Base-by-base conservation (phyloP, 2,888 invertebrate species). In the Sarcophaga subvicina region DNA sequence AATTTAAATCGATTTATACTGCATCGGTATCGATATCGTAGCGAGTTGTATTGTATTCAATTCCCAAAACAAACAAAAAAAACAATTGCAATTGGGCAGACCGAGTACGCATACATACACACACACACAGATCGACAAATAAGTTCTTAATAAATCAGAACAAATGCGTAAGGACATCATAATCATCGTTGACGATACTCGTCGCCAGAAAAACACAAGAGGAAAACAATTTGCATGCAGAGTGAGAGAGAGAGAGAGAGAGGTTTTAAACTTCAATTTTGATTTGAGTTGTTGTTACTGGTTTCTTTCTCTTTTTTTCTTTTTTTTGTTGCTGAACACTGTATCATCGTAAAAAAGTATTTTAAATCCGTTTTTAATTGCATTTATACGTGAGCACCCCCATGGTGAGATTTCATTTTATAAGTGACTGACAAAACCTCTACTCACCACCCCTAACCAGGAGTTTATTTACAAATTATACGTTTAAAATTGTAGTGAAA, bases 331-430 rank as follows among this genome's bases (percentile, higher is more conserved):
- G 76, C 37, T 64, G 64, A 70, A 75, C 80, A 80, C 60, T 47
- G 37, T 37, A 37, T 37, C 37, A 37, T 37, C 37, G 37, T 37
- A 37, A 37, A 37, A 14, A 80, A 84, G 78, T 72, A 80, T 80
- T 83, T 88, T 73, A 83, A 86, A 86, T 88, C 85, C 85, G 62
- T 80, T 88, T 88, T 88, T 88, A 87, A 88, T 88, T 88, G 85
- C 77, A 76, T 87, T 85, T 83, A 64, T 84, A 86, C 70, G 54
- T 66, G 75, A 77, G 80, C 87, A 83, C 87, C 85, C 82, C 85
- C 85, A 79, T 80, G 83, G 88, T 60, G 88, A 80, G 62, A 75
- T 75, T 54, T 60, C 49, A 49, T 80, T 54, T 80, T 37, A 64
- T 70, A 59, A 71, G 75, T 70, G 54, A 54, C 4, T 12, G 17